These are phyloP conservation scores for Ardeotis arabs DNA, from an alignment of 2,113 vertebrate genomes.

Conservation along the genomic window DNA sequence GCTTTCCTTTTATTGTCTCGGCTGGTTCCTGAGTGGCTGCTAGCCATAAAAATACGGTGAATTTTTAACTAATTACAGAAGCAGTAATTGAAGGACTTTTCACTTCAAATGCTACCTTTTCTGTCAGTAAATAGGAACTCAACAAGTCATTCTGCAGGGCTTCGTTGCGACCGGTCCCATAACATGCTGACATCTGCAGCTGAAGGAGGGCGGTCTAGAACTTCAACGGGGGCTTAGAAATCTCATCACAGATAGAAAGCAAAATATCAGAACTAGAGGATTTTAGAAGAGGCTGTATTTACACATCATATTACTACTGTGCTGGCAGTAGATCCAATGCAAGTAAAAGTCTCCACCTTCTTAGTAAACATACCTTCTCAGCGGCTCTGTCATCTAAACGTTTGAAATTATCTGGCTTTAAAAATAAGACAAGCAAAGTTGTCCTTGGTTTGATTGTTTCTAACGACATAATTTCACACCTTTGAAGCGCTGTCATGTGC, in stretches of 20 bases:
- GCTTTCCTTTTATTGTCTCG: background rate
- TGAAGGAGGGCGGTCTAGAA: background rate
- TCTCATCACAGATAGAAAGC: background rate
- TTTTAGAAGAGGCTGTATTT: background rate
- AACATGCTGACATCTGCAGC: fast-evolving
- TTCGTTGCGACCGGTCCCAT: background rate
- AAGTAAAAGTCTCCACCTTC: background rate
- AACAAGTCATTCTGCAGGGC: background rate
- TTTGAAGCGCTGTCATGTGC: background rate
- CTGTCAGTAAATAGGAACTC: background rate
- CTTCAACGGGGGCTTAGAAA: background rate
- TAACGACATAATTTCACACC: background rate
- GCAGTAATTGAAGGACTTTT: background rate
- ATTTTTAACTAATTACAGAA: background rate
- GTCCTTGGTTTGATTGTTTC: background rate
- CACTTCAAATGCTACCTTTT: background rate
- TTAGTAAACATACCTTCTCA: background rate
- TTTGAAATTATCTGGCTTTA: background rate
- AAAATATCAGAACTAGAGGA: background rate
- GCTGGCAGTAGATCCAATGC: background rate
- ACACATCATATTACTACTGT: background rate
- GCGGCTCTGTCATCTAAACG: background rate
- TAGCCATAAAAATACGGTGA: background rate
- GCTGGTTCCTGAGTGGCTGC: background rate
- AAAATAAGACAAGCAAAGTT: background rate